A percentile compares a stretch with the other conserved stretches of the same genome.
These are phyloP conservation scores for Proteles cristata DNA, from an alignment of 2,113 vertebrate species.

Conservation along the genomic window DNA sequence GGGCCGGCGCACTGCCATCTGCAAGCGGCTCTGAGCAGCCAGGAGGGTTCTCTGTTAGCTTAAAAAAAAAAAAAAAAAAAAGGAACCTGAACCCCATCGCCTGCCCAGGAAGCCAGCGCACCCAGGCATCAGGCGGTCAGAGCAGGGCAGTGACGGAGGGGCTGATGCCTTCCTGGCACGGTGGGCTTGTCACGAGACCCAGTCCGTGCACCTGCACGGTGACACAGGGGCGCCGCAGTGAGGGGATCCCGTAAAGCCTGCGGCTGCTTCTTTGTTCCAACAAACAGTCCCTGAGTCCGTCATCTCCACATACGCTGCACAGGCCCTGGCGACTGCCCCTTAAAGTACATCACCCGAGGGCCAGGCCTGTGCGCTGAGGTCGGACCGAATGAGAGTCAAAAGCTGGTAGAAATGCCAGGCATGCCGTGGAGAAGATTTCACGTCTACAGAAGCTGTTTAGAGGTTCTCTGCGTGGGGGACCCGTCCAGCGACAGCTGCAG, in stretches of 20 bases:
- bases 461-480: neutral
- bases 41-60: neutral
- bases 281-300: neutral
- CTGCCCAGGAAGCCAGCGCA: neutral
- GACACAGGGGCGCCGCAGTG: accelerated
- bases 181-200: accelerated
- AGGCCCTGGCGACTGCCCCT: accelerated
- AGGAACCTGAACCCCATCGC: accelerated
- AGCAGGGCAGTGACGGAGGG: accelerated
- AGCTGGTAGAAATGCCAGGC: neutral
- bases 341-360: accelerated
- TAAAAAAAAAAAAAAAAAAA: neutral
- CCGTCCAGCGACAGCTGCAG: accelerated
- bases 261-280: neutral
- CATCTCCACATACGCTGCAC: accelerated
- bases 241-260: neutral
- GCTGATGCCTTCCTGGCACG: accelerated
- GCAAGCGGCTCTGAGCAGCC: neutral
- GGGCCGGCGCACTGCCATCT: neutral
- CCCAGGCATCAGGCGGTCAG: accelerated
- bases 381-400: accelerated
- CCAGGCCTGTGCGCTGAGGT: accelerated
- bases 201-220: accelerated
- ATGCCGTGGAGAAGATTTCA: neutral
- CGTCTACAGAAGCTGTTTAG: neutral